A percentile compares a stretch with the other conserved stretches of the same genome.
phyloP scores from a whole-genome alignment of 2,888 invertebrate genomes.

The Ectemnius cavifrons region DNA sequence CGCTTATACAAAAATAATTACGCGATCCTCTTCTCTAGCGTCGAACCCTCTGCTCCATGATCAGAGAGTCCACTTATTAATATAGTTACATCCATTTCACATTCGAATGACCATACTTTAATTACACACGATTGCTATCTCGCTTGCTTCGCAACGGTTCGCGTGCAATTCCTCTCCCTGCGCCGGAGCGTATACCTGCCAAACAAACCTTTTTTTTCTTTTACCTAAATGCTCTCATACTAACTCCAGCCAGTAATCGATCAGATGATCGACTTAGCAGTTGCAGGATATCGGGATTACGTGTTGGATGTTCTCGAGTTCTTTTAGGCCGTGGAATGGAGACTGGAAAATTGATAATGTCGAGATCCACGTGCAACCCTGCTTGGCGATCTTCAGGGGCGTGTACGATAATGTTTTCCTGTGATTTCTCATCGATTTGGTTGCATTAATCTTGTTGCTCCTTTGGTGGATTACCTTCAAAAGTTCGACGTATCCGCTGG shows the following conservation, averaged over 20 bases:
- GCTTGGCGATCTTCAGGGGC: constrained; percentile 10
- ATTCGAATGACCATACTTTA: constrained; percentile 22
- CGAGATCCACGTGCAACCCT: constrained; percentile 23
- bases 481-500: too few species aligned
- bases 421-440: constrained; percentile 28
- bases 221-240: too few species aligned
- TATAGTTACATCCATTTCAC: constrained; percentile 34
- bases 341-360: constrained; percentile 29
- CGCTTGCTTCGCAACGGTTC: constrained; percentile 3
- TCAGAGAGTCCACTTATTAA: constrained; percentile 1
- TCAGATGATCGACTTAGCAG: too few species aligned
- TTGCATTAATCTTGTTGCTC: constrained; percentile 38
- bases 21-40: constrained; percentile 34
- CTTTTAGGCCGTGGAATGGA: constrained; percentile 58
- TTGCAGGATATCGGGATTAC: constrained; percentile 11
- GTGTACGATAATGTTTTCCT: constrained; percentile 13
- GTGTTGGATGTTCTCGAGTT: constrained; percentile 30
- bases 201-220: constrained; percentile 17
- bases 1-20: constrained; percentile 63
- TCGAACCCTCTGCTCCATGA: too few species aligned
- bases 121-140: constrained; percentile 13
- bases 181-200: not conserved
- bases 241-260: too few species aligned
- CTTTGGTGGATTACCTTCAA: not conserved
- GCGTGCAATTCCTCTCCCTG: constrained; percentile 27